Evolutionary conservation across 2,113 vertebrate genomes (phyloP).

Genomic region (Martes martes): DNA sequence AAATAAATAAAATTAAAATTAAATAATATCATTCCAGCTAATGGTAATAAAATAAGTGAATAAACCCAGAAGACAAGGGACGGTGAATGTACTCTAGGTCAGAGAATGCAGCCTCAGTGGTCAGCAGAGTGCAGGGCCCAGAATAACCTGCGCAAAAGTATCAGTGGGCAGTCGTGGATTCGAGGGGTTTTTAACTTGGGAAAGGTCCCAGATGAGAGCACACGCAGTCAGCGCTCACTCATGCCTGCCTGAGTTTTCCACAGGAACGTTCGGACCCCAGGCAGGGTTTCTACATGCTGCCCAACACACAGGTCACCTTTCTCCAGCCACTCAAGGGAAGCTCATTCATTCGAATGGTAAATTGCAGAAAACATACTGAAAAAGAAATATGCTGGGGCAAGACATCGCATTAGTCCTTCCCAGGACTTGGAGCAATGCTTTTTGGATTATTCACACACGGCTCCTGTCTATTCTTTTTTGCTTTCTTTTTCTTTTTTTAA

Average conservation of each 20-base stretch:
- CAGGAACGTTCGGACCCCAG: not conserved
- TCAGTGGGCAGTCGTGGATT: not conserved
- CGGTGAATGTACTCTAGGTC: not conserved
- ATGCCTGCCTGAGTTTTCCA: not conserved
- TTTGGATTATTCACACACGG: not conserved
- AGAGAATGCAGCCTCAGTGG: not conserved
- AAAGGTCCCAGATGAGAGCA: not conserved
- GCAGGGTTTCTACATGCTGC: not conserved
- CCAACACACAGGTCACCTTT: not conserved
- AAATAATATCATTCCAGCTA: not conserved
- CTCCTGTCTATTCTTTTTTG: not conserved
- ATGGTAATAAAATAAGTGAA: not conserved
- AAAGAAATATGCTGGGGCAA: not conserved
- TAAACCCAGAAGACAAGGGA: not conserved
- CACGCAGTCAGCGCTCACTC: not conserved
- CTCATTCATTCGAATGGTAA: constrained; percentile 22
- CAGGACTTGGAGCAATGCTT: not conserved
- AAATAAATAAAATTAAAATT: not conserved
- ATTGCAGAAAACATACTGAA: constrained; percentile 21
- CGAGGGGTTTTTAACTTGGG: not conserved
- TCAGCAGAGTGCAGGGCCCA: too few relatives aligned
- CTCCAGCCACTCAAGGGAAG: not conserved
- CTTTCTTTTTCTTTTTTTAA: not conserved
- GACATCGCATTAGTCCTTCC: constrained; percentile 31
- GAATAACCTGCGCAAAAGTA: not conserved